Evolutionary conservation across 2,888 invertebrate genomes (phyloP).

Genomic region (Cartodere bifasciata): DNA sequence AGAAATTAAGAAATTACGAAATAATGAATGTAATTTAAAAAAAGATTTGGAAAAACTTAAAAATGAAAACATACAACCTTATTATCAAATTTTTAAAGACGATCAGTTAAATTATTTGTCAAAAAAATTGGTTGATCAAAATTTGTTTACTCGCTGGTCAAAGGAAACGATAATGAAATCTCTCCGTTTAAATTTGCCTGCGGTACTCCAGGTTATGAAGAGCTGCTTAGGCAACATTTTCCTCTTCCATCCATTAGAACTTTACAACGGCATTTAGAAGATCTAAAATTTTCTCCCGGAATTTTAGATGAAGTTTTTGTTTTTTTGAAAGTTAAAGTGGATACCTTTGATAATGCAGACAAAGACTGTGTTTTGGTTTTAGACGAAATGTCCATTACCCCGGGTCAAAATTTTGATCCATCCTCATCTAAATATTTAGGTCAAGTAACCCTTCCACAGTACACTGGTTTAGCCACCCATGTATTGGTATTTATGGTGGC

Average conservation of each 20-base stretch:
- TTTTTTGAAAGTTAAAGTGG: constrained; percentile 13
- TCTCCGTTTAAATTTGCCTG: constrained; percentile 15
- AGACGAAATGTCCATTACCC: constrained; percentile 16
- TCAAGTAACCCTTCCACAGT: constrained; percentile 14
- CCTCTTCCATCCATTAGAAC: constrained; percentile 17
- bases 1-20: no score
- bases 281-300: constrained; percentile 15
- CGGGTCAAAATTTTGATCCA: constrained; percentile 12
- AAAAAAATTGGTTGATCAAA: no score
- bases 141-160: no score
- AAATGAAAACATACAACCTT: no score
- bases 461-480: constrained; percentile 17
- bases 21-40: no score
- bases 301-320: constrained; percentile 15
- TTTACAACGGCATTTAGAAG: constrained; percentile 12
- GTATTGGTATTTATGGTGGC: constrained; percentile 21
- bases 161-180: no score
- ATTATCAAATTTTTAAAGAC: no score
- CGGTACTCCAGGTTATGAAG: constrained; percentile 13
- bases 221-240: constrained; percentile 12
- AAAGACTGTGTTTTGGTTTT: constrained; percentile 13
- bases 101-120: no score
- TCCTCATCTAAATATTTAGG: constrained; percentile 18
- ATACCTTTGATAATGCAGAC: constrained; percentile 1
- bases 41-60: no score